Base-by-base conservation (phyloP, 2,797 vertebrate genomes). In the Sebastes aleutianus region DNA sequence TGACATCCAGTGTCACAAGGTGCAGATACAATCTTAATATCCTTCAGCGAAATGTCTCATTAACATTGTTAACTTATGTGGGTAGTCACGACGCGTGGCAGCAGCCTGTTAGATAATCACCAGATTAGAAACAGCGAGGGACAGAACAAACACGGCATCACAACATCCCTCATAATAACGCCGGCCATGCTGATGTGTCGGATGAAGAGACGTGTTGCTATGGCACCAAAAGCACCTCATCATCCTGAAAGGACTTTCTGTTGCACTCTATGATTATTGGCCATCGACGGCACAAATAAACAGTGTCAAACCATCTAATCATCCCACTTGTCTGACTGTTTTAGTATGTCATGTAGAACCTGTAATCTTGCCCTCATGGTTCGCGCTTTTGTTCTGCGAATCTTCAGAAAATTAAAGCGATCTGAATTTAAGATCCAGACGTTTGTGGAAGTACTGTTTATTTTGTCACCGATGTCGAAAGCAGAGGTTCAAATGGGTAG, bases 41-140 rank as follows among this genome's bases (percentile, higher is more conserved):
- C 72, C 61, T 69, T 86, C 61, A 83, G 83, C 50, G 4, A 90
- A 91, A 87, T 80, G 86, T 84, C 87, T 91, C 89, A 92, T 90
- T 87, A 90, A 73, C 82, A 88, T 84, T 65, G 80, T 66, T 79
- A 88, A 85, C 84, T 78, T 74, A 64, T 31, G 70, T 66, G 58
- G 58, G 47, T 65, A 18, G 85, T 81, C 65, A 79, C 22, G 34
- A 82, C 31, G 72, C 11, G 4, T 16, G 72, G 66, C 70, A 65
- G n/a, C 69, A 67, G 70, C 56, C 72, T 77, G 81, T 86, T 77
- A 80, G 79, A 88, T 90, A 78, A 92, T 89, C 67, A 79, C 64
- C 1, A 76, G 77, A 90, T 84, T 77, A 84, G 80, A 67, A 61
- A 54, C 31, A 27, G 61, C 62, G 6, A 80, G 76, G 50, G 57